phyloP scores from a whole-genome alignment of 1,140 invertebrate genomes.

The Tetraneura akinire region DNA sequence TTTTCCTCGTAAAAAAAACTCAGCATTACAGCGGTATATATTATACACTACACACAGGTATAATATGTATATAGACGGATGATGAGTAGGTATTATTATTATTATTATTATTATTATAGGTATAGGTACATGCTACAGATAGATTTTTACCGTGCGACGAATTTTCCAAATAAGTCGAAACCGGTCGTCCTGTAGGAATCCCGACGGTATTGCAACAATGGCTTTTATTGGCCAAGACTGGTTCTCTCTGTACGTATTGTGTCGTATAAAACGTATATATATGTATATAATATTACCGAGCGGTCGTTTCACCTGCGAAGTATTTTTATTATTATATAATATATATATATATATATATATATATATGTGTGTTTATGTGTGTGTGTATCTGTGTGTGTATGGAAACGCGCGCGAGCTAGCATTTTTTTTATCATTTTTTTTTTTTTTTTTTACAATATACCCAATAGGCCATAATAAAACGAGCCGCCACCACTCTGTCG shows the following conservation, averaged over 20 bases:
- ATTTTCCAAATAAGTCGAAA: constrained; percentile 52
- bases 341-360: background rate
- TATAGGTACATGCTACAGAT: constrained; percentile 44
- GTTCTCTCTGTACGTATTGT: constrained; percentile 24
- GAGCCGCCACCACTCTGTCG: constrained; percentile 11
- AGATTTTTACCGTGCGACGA: constrained; percentile 27
- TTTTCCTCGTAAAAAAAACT: constrained; percentile 33
- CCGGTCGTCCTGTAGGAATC: constrained; percentile 46
- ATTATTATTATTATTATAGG: too few relatives aligned
- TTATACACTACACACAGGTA: too few relatives aligned
- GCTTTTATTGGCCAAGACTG: constrained; percentile 50
- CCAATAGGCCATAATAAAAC: constrained; percentile 13
- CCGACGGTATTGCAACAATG: constrained; percentile 43
- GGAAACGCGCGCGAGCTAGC: background rate
- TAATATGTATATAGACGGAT: too few relatives aligned
- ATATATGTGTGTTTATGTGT: too few relatives aligned
- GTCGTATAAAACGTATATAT: too few relatives aligned
- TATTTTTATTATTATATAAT: constrained; percentile 43
- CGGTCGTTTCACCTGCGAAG: constrained; percentile 46
- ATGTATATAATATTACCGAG: too few relatives aligned
- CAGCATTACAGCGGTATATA: too few relatives aligned
- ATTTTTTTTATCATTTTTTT: constrained; percentile 1
- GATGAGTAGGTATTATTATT: too few relatives aligned
- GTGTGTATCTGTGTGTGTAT: too few relatives aligned
- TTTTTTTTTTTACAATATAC: constrained; percentile 13